Percentiles rank a stretch among this genome's conserved stretches.
Conservation (phyloP, 1,140 invertebrate species). For the Bombus pascuorum region DNA sequence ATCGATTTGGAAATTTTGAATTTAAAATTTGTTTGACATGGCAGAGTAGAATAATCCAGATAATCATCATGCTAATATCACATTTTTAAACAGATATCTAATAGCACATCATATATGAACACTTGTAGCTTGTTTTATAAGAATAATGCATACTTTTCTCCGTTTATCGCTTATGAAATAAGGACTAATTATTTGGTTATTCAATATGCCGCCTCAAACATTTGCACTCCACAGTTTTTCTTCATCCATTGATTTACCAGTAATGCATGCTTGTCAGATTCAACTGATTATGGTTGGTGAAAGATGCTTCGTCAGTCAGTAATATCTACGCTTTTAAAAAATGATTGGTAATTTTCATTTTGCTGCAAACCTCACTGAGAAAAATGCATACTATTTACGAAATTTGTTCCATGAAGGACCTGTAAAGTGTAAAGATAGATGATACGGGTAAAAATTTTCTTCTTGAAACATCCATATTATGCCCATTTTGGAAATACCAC, state of each 20-base stretch:
- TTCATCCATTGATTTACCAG: not conserved
- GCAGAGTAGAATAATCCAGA: not conserved
- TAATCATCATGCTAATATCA: not conserved
- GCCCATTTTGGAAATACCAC: not conserved
- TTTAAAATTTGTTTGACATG: not conserved
- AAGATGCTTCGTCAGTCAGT: not conserved
- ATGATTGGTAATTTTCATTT: not conserved
- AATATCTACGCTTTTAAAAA: not conserved
- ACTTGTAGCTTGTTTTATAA: not conserved
- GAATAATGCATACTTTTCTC: no score
- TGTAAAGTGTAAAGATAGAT: not conserved
- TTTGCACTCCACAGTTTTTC: not conserved
- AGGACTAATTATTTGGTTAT: slow-evolving; percentile 2
- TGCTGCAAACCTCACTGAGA: not conserved
- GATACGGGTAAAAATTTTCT: not conserved
- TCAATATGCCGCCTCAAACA: not conserved
- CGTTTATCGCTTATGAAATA: not conserved
- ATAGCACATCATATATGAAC: not conserved
- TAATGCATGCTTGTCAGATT: not conserved
- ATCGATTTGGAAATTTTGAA: not conserved
- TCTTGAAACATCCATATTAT: not conserved
- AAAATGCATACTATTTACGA: not conserved
- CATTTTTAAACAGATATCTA: not conserved
- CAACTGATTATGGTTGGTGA: not conserved
- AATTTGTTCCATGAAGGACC: not conserved